Conservation (phyloP, 1,140 invertebrate species). For the Cecropterus lyciades region DNA sequence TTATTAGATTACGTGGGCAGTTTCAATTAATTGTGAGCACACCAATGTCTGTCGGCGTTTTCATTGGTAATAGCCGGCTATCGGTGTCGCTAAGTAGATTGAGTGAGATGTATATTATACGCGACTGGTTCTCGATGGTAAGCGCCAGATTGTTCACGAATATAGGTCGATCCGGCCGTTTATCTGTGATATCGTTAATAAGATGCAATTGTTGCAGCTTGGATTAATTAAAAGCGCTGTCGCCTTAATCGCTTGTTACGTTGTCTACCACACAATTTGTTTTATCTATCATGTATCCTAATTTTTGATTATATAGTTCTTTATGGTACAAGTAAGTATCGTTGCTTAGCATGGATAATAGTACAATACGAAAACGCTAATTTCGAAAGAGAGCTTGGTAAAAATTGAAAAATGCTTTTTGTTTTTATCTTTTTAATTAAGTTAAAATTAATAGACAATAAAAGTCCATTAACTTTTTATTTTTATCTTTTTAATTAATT, state of each 20-base stretch:
- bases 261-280: not conserved
- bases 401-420: too few relatives aligned
- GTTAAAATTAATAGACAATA: too few relatives aligned
- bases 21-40: slow-evolving; percentile 82
- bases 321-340: too few relatives aligned
- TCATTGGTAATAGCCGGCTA: slow-evolving; percentile 75
- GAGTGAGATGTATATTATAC: slow-evolving; percentile 70
- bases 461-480: too few relatives aligned
- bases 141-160: slow-evolving; percentile 51
- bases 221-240: slow-evolving; percentile 34
- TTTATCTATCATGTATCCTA: too few relatives aligned
- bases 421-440: too few relatives aligned
- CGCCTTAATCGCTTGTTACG: slow-evolving; percentile 17
- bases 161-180: slow-evolving; percentile 48
- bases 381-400: too few relatives aligned
- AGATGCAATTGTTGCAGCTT: slow-evolving; percentile 41
- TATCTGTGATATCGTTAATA: slow-evolving; percentile 44
- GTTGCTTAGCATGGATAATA: too few relatives aligned
- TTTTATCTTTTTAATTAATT: too few relatives aligned
- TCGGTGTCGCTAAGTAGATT: slow-evolving; percentile 76
- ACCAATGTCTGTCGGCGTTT: slow-evolving; percentile 72
- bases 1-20: slow-evolving; percentile 84
- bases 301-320: too few relatives aligned
- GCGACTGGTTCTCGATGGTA: slow-evolving; percentile 61
- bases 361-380: too few relatives aligned